Evolutionary conservation across 1,140 invertebrate species (phyloP).

Genomic region (Euura lappo): DNA sequence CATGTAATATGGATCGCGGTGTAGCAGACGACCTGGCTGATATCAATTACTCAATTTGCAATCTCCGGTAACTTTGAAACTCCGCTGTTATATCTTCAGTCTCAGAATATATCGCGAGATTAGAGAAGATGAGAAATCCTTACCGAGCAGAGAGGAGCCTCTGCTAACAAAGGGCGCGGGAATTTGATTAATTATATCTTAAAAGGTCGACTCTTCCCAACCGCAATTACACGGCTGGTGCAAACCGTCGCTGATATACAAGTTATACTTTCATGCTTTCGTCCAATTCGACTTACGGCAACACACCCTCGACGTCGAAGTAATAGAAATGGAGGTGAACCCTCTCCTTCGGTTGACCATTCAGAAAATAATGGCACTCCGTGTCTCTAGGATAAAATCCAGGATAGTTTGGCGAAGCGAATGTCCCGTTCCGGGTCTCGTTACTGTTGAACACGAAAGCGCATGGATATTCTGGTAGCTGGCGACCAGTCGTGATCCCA

Average conservation of each 20-base stretch:
- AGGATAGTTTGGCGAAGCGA: slow-evolving; percentile 92
- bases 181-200: background rate
- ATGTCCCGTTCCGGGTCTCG: slow-evolving; percentile 78
- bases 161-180: background rate
- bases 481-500: slow-evolving; percentile 79
- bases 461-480: slow-evolving; percentile 77
- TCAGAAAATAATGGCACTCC: slow-evolving; percentile 94
- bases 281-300: slow-evolving; percentile 72
- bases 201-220: background rate
- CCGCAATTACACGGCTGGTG: background rate
- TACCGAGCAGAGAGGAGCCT: background rate
- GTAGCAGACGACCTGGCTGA: background rate
- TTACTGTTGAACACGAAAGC: slow-evolving; percentile 84
- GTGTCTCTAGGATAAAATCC: slow-evolving; percentile 91
- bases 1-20: too few relatives aligned
- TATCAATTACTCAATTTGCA: slow-evolving; percentile 7
- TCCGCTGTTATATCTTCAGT: background rate
- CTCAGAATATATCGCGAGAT: background rate
- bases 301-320: slow-evolving; percentile 91
- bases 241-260: background rate
- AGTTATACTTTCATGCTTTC: background rate
- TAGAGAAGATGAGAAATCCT: background rate
- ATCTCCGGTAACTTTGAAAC: slow-evolving; percentile 1
- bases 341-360: slow-evolving; percentile 80
- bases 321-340: slow-evolving; percentile 87